A percentile compares a stretch with the other conserved stretches of the same genome.
Conservation (phyloP, 2,113 vertebrate genomes). For the Tapirus terrestris region DNA sequence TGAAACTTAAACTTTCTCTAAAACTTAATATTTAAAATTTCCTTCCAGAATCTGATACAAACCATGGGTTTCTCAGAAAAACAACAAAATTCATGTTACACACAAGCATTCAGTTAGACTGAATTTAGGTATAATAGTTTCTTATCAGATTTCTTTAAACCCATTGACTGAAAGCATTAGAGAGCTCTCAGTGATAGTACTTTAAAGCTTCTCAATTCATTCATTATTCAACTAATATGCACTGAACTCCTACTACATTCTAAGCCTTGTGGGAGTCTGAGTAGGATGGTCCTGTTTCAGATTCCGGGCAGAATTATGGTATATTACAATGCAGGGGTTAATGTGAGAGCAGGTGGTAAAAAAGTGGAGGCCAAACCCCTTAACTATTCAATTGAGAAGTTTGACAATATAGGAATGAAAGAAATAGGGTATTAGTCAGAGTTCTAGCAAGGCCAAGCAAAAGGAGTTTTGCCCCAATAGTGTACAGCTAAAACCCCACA, state of each 20-base stretch:
- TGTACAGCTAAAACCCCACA: no score
- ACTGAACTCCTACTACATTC: not conserved
- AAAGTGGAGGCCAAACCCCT: not conserved
- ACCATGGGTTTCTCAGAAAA: not conserved
- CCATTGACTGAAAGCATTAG: not conserved
- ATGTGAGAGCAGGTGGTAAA: not conserved
- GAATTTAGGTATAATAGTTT: not conserved
- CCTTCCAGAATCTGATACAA: not conserved
- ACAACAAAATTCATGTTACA: slow-evolving; percentile 21
- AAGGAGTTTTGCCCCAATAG: not conserved
- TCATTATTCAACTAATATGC: slow-evolving; percentile 29
- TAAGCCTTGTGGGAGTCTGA: not conserved
- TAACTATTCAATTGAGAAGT: not conserved
- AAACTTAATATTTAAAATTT: not conserved
- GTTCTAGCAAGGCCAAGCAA: not conserved
- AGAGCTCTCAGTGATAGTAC: not conserved
- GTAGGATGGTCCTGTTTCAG: not conserved
- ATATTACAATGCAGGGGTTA: not conserved
- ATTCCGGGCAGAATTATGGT: not conserved
- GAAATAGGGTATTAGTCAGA: not conserved
- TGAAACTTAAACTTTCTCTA: slow-evolving; percentile 32
- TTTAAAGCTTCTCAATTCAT: slow-evolving; percentile 37
- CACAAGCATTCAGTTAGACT: not conserved
- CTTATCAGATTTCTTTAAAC: slow-evolving; percentile 37
- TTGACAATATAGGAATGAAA: not conserved